Conservation (phyloP, 1,140 invertebrate genomes). For the Drosophila parabipectinata region DNA sequence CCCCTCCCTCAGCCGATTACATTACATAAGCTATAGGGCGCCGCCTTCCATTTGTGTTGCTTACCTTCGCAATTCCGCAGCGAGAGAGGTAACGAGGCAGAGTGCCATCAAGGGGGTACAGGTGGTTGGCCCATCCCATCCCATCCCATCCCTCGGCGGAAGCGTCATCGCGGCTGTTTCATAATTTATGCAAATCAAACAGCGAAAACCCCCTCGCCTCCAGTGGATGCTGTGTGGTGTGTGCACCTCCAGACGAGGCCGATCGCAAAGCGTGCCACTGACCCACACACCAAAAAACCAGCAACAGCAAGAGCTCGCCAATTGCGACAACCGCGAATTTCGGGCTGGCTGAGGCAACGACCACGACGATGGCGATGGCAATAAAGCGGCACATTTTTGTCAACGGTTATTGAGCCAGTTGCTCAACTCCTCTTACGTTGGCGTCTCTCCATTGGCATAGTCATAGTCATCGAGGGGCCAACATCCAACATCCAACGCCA, state of each 20-base stretch:
- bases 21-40: slow-evolving; percentile 54
- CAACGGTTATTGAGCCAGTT: slow-evolving; percentile 64
- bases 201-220: slow-evolving; percentile 41
- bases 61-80: slow-evolving; percentile 57
- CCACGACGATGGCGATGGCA: slow-evolving; percentile 24
- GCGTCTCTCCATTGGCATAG: slow-evolving; percentile 19
- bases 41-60: slow-evolving; percentile 36
- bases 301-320: slow-evolving; percentile 32
- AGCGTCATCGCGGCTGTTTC: slow-evolving; percentile 59
- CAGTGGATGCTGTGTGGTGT: slow-evolving; percentile 27
- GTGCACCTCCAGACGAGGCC: slow-evolving; percentile 13
- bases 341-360: slow-evolving; percentile 37
- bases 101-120: slow-evolving; percentile 12
- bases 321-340: slow-evolving; percentile 63
- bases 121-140: slow-evolving; percentile 52
- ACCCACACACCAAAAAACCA: slow-evolving; percentile 55
- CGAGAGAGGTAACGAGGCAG: not conserved
- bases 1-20: slow-evolving; percentile 31
- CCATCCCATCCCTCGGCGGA: slow-evolving; percentile 54
- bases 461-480: slow-evolving; percentile 23
- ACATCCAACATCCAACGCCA: slow-evolving; percentile 13
- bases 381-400: slow-evolving; percentile 73
- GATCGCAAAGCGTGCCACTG: slow-evolving; percentile 66
- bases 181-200: slow-evolving; percentile 68
- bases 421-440: slow-evolving; percentile 42